Evolutionary conservation across 1,140 invertebrate species (phyloP).

Genomic region (Hypothenemus hampei): DNA sequence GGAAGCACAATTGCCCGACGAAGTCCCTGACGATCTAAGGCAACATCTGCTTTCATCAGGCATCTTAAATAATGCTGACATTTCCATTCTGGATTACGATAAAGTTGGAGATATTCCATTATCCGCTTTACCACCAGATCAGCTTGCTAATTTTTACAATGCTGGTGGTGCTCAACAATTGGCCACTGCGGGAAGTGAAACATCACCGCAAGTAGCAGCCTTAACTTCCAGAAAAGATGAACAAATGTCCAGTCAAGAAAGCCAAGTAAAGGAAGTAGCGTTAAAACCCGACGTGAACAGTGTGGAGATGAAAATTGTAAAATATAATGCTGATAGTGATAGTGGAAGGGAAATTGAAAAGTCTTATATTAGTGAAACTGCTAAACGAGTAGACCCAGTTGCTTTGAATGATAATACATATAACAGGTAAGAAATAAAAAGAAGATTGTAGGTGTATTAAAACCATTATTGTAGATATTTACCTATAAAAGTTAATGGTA

Average conservation of each 20-base stretch:
- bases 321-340: slow-evolving; percentile 67
- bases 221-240: slow-evolving; percentile 20
- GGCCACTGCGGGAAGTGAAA: slow-evolving; percentile 59
- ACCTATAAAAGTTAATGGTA: slow-evolving; percentile 74
- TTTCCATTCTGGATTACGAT: slow-evolving; percentile 79
- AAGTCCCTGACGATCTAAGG: slow-evolving; percentile 79
- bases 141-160: slow-evolving; percentile 75
- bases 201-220: slow-evolving; percentile 44
- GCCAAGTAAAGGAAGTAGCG: slow-evolving; percentile 50
- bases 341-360: slow-evolving; percentile 67
- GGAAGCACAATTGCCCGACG: slow-evolving; percentile 67
- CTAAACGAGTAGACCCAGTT: slow-evolving; percentile 68
- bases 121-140: slow-evolving; percentile 78
- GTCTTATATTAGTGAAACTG: slow-evolving; percentile 65
- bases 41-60: slow-evolving; percentile 78
- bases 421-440: slow-evolving; percentile 47
- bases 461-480: slow-evolving; percentile 54
- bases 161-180: slow-evolving; percentile 66
- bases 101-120: slow-evolving; percentile 82
- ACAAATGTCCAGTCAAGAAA: slow-evolving; percentile 47
- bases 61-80: slow-evolving; percentile 79
- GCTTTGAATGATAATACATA: slow-evolving; percentile 67
- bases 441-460: neutral
- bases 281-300: slow-evolving; percentile 48
- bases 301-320: slow-evolving; percentile 80